These are phyloP conservation scores for Rutilus rutilus DNA, from an alignment of 2,113 vertebrate genomes.

Conservation along the genomic window DNA sequence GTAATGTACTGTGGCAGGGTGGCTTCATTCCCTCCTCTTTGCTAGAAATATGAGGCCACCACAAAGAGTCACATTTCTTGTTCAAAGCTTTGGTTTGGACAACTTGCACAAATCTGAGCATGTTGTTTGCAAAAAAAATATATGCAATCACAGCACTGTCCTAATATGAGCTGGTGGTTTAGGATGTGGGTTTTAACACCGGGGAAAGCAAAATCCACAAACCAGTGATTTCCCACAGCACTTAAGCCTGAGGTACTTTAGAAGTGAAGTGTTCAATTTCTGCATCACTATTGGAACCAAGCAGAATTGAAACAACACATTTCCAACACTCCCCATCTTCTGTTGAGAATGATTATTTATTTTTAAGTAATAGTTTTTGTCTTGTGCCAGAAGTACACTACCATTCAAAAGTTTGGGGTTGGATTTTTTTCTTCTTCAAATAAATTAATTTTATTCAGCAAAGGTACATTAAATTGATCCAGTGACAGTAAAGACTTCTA, in stretches of 20 bases:
- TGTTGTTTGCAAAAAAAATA: constrained; percentile 10
- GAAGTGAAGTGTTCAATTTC: background rate
- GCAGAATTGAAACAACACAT: background rate
- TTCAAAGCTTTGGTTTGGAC: background rate
- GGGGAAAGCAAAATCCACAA: constrained; percentile 5
- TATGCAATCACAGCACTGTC: background rate
- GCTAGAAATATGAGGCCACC: background rate
- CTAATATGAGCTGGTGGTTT: constrained; percentile 10
- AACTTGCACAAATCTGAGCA: constrained; percentile 19
- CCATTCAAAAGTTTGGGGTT: background rate
- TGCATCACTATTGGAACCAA: background rate
- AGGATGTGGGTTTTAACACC: constrained; percentile 8
- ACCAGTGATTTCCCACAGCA: background rate
- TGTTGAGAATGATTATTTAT: background rate
- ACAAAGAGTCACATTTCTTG: background rate
- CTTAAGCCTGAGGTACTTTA: background rate
- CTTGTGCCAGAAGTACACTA: background rate
- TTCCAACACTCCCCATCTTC: background rate
- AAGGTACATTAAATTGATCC: background rate
- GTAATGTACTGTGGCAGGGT: background rate
- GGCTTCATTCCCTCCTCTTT: background rate
- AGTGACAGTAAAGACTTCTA: too few species aligned
- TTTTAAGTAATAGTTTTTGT: background rate
- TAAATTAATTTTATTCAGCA: background rate
- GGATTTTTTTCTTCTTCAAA: background rate